Evolutionary conservation across 1,140 invertebrate species (phyloP).

Genomic region (Philaenus spumarius): DNA sequence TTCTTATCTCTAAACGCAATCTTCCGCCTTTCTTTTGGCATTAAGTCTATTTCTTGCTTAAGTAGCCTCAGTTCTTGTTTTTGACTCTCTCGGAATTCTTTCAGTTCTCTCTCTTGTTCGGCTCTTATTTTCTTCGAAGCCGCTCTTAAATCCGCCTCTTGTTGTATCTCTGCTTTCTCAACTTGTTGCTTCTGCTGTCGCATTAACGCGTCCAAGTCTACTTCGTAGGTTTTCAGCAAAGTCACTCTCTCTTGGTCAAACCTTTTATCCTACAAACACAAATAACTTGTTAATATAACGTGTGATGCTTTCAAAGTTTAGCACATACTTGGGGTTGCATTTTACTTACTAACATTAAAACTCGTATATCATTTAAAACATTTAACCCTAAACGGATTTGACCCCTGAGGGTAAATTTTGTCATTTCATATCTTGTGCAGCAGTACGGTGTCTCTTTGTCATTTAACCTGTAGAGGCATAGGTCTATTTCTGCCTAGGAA

Average conservation of each 20-base stretch:
- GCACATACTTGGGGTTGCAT: no score
- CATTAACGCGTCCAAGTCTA: slow-evolving; percentile 80
- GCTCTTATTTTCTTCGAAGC: slow-evolving; percentile 76
- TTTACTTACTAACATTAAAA: no score
- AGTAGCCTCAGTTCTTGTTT: slow-evolving; percentile 90
- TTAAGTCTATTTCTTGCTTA: slow-evolving; percentile 90
- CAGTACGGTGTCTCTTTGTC: no score
- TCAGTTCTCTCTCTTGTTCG: slow-evolving; percentile 92
- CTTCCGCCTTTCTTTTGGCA: slow-evolving; percentile 90
- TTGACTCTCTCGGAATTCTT: slow-evolving; percentile 84
- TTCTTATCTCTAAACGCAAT: slow-evolving; percentile 74
- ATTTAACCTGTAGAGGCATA: no score
- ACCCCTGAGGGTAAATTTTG: no score
- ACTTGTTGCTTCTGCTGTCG: slow-evolving; percentile 87
- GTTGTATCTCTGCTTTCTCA: slow-evolving; percentile 86
- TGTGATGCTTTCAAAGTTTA: background rate
- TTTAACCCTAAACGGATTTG: no score
- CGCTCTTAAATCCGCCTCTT: slow-evolving; percentile 80
- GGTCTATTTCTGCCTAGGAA: no score
- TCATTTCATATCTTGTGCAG: no score
- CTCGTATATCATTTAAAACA: background rate
- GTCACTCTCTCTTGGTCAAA: slow-evolving; percentile 75
- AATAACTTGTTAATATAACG: background rate
- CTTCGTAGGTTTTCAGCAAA: slow-evolving; percentile 79
- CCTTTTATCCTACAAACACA: slow-evolving; percentile 54